Evolutionary conservation across 37 sponge, comb jelly and placozoan species (phyloP), one percentile per base, ranked within the genome.

Genomic region (Crambe crambe): DNA sequence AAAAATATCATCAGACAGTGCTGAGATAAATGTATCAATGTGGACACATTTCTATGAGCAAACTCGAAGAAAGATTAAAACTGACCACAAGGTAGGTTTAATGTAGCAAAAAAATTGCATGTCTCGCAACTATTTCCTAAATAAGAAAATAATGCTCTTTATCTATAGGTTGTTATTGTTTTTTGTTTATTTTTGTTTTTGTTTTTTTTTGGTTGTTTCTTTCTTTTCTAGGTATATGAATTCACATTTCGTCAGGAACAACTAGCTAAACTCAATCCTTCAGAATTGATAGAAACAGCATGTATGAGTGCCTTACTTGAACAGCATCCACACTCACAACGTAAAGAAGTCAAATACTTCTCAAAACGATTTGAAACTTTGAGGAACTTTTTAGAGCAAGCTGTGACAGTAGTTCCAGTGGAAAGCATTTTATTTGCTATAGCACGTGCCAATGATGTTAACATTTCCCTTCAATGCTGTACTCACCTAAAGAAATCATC

Each of bases 241-340:
- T 72, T 72, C 39, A 62, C 86, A 35, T 59, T 73, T 27, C 64
- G 88, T 34, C 88, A 87, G 56, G 70, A 57, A 26, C 88, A 87
- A 65, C 82, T 87, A 12, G 88, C 88, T 22, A 81, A 77, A 27
- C 82, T 61, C 36, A 76, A 70, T 29, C 88, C 88, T 37, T 60
- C 72, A 21, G 77, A 87, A 61, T 21, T 87, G 38, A 87, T 87
- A 3, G 57, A 75, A 34, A n/a, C 70, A 25, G 72, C 82, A 1
- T 87, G 72, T 37, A 37, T 87, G 20, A 75, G 82, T 81, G 83
- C 88, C 17, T 42, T 87, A 54, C 77, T 87, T n/a, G 88, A 87
- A 40, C 77, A 80, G 47, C 82, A 59, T 0, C 40, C 27, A 47
- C 25, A 36, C 59, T 38, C 10, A 41, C 22, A 47, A 34, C 37